Base-by-base conservation (phyloP, 64 coral and sea anemone species). In the Platygyra sinensis region DNA sequence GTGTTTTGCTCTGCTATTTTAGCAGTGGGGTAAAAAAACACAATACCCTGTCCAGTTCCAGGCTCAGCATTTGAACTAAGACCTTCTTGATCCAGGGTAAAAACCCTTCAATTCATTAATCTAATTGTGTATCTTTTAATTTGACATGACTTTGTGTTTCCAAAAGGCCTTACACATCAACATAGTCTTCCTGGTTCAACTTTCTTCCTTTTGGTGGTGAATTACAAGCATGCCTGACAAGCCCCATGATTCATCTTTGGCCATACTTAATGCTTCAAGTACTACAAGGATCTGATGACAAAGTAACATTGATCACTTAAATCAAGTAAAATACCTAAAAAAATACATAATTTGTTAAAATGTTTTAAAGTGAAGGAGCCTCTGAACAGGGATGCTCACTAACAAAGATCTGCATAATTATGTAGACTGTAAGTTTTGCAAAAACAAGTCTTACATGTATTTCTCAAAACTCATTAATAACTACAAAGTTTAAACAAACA, bases 201-300 rank as follows among this genome's bases (percentile, higher is more conserved):
- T 98, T 98, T 32, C 65, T 92, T 12, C 96, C 89, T 80, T 91
- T 98, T n/a, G 96, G 94, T 54, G 96, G 84, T 10, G 87, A 61
- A 17, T 38, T 93, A 50, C 88, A 89, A 9, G 76, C 46, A 78
- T 98, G 96, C 4, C 96, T 73, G 5, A 95, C 90, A 57, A 98
- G 62, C 96, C 96, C 95, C 15, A 89, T 60, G 75, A 98, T 79
- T 98, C 96, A 76, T 98, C 96, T 69, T 77, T 88, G 18, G 91
- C 94, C 80, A 93, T 79, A 52, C 72, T 93, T 28, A 98, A 80
- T 8, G 90, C 93, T 75, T 95, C 82, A 17, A 98, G 38, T 1
- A 98, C 94, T 61, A 98, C 86, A 2, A 98, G 73, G 57, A 94
- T 94, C 96, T 98, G 30, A 60, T 17, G 30, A 78, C 18, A 88